Evolutionary conservation across 2,113 vertebrate species (phyloP).

Genomic region (Charina bottae): DNA sequence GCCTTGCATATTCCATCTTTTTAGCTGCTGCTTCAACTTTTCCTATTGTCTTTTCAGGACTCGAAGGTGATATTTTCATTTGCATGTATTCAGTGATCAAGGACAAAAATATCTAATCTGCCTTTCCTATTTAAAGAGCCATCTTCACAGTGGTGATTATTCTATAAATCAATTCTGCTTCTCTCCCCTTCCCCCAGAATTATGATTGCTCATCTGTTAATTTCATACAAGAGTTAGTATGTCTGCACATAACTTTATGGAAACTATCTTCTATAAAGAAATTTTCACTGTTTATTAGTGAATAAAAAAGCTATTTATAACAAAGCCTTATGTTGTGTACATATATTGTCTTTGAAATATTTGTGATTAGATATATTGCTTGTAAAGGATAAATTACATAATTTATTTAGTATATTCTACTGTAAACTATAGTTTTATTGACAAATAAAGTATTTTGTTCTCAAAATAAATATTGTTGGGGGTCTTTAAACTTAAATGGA

Average conservation of each 20-base stretch:
- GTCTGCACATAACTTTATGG: conserved; percentile 64
- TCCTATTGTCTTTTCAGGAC: conserved; percentile 65
- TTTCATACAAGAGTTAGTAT: conserved; percentile 62
- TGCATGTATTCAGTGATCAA: conserved; percentile 72
- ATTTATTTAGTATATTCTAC: conserved; percentile 91
- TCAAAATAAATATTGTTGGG: conserved; percentile 66
- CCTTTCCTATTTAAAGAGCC: conserved; percentile 66
- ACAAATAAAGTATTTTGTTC: conserved; percentile 86
- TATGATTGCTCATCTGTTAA: conserved; percentile 61
- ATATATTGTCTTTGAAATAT: conserved; percentile 82
- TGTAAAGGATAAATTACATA: conserved; percentile 82
- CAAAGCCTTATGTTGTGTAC: conserved; percentile 80
- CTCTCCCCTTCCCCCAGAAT: conserved; percentile 50
- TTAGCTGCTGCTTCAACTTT: conserved; percentile 63
- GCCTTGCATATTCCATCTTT: conserved; percentile 60
- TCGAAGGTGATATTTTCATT: conserved; percentile 70
- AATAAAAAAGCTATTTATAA: conserved; percentile 78
- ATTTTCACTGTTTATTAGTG: conserved; percentile 75
- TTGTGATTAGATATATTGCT: conserved; percentile 85
- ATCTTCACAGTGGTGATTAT: conserved; percentile 66
- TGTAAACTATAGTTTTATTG: conserved; percentile 89
- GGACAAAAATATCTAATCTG: conserved; percentile 64
- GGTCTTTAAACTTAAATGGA: not conserved
- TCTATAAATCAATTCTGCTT: conserved; percentile 63
- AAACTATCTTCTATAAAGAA: conserved; percentile 72